Conservation (phyloP, 1,140 invertebrate genomes). For the Plutomurus gul region DNA sequence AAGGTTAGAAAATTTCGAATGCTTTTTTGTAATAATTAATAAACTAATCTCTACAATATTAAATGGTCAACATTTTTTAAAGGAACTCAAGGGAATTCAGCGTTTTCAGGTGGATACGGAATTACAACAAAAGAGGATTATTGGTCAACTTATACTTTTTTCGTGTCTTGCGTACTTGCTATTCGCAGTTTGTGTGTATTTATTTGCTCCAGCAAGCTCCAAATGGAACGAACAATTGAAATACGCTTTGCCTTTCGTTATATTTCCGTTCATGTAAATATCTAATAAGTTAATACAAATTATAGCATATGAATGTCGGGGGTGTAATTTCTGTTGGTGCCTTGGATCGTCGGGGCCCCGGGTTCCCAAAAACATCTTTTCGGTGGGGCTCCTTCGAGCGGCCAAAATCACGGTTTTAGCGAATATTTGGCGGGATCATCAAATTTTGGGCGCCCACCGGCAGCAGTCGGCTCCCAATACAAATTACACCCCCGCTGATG, state of each 20-base stretch:
- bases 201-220: slow-evolving; percentile 65
- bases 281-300: too few relatives aligned
- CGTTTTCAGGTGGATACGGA: slow-evolving; percentile 77
- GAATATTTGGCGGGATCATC: too few relatives aligned
- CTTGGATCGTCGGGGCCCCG: too few relatives aligned
- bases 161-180: slow-evolving; percentile 80
- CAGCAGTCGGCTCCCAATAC: too few relatives aligned
- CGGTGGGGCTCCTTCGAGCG: too few relatives aligned
- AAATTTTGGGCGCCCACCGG: too few relatives aligned
- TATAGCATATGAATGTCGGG: too few relatives aligned
- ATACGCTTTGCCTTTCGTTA: slow-evolving; percentile 72
- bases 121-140: slow-evolving; percentile 75
- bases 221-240: slow-evolving; percentile 69
- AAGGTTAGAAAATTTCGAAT: slow-evolving; percentile 57
- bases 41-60: slow-evolving; percentile 41
- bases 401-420: too few relatives aligned
- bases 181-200: slow-evolving; percentile 74
- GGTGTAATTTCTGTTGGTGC: too few relatives aligned
- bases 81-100: slow-evolving; percentile 80
- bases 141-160: slow-evolving; percentile 76
- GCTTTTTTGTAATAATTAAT: slow-evolving; percentile 42
- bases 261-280: slow-evolving; percentile 74
- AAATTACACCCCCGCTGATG: neutral
- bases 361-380: too few relatives aligned
- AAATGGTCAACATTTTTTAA: slow-evolving; percentile 51